A percentile compares a stretch with the other conserved stretches of the same genome.
Conservation (phyloP, 2,888 invertebrate genomes). For the Nowickia ferox region DNA sequence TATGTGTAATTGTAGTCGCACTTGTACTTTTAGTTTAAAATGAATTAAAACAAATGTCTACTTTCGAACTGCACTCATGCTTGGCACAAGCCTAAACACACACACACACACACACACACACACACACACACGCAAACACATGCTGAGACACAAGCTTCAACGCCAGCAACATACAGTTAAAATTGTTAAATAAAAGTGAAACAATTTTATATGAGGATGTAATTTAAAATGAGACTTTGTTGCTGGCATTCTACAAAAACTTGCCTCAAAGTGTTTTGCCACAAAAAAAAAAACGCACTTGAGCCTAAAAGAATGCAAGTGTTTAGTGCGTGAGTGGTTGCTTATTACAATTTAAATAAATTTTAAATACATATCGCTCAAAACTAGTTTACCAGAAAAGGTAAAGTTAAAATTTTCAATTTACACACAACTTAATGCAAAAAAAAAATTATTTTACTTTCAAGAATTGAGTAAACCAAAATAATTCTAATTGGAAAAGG, state of each 20-base stretch:
- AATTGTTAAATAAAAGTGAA: constrained; percentile 44
- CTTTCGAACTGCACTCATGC: not conserved
- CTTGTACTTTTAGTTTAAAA: constrained; percentile 50
- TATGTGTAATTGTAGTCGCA: constrained; percentile 39
- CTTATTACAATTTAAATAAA: constrained; percentile 17
- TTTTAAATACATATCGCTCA: not conserved
- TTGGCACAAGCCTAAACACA: not conserved
- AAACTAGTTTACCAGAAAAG: too few relatives aligned
- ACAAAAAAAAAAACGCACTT: constrained; percentile 20
- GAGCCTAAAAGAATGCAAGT: constrained; percentile 59
- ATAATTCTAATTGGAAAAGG: too few relatives aligned
- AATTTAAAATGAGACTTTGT: constrained; percentile 14
- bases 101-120: not conserved
- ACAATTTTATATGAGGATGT: constrained; percentile 16
- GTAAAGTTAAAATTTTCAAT: too few relatives aligned
- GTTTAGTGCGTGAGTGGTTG: constrained; percentile 56
- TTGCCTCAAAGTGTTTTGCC: constrained; percentile 49
- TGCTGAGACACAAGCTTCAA: not conserved
- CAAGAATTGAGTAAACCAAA: too few relatives aligned
- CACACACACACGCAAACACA: not conserved
- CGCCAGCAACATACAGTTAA: not conserved
- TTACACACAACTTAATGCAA: too few relatives aligned
- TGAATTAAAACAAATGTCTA: constrained; percentile 9
- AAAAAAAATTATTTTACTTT: too few relatives aligned
- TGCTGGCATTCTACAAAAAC: constrained; percentile 15